Evolutionary conservation across 2,797 vertebrate genomes (phyloP), one percentile per base, ranked within the genome.

Genomic region (Harpagifer antarcticus): DNA sequence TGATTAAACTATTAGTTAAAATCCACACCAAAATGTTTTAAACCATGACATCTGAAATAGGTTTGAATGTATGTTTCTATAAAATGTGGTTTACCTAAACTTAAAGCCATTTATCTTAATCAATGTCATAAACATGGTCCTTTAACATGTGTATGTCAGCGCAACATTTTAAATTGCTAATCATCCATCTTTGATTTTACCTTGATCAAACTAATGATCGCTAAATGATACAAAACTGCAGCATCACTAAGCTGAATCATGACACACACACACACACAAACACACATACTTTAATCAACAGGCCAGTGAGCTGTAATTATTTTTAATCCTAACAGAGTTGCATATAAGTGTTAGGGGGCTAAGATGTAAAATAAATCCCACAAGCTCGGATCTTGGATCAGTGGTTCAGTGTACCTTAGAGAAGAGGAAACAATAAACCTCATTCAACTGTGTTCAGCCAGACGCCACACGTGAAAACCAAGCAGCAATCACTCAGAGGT

Each of bases 361-460:
- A n/a, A n/a, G n/a, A n/a, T n/a, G n/a, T n/a, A n/a, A n/a, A n/a
- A n/a, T n/a, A n/a, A n/a, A n/a, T n/a, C n/a, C n/a, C n/a, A n/a
- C n/a, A n/a, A n/a, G n/a, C n/a, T n/a, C n/a, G n/a, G 72, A 78
- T 66, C 69, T 17, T 5, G 58, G 56, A 83, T 88, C 76, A 86
- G 59, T 79, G 72, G 86, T 68, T 83, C 83, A 82, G 75, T 74
- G 83, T 76, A 58, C 82, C 72, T 78, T 16, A 13, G 17, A 12
- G n/a, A 66, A 56, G 56, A 64, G 53, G 20, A 67, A 79, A 87
- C 82, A 89, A 84, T 58, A 45, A 62, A 59, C 44, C 45, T 76
- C 76, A 79, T 86, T 89, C 87, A 80, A 78, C 27, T 44, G 54
- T 71, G 53, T 27, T 27, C 58, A 47, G 54, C 43, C 14, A 54